Evolutionary conservation across 2,797 vertebrate genomes (phyloP), one percentile per base, ranked within the genome.

Genomic region (Sebastes hopkinsi): DNA sequence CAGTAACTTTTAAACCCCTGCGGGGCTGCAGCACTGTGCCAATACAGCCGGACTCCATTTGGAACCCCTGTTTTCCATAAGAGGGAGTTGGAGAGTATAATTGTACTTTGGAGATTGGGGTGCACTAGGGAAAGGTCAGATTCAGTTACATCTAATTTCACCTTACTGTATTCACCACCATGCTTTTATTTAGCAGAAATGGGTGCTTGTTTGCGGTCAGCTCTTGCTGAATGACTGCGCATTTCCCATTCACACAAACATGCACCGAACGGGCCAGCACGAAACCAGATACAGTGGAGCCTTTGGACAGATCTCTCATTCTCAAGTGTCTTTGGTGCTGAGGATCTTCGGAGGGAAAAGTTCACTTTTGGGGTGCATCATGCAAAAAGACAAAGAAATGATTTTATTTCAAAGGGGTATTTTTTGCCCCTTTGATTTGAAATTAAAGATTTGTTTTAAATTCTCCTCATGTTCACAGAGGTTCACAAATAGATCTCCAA

Each of bases 101-200:
- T 85, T 86, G 81, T 81, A 67, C 69, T 66, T 65, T 56, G 29
- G 62, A 68, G 59, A 22, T 16, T 27, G 38, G 64, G 46, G 75
- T 62, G 61, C 72, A 67, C 59, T 38, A 32, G 22, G 70, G 70
- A 67, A 34, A 38, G 60, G 67, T 86, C 72, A 72, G 83, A 58
- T 91, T 85, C 62, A 67, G 85, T 92, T 91, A 84, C 78, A 78
- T 79, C 75, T 90, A 42, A 88, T 91, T 93, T 86, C 56, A 81
- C 81, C 67, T 69, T n/a, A 16, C 77, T 56, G 76, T 78, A 88
- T 89, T 94, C 86, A 77, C 81, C 76, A 67, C 66, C 85, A 84
- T 86, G 80, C 77, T 80, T 90, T 88, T 83, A 78, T 85, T 67
- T 87, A 77, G 29, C 30, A 72, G 74, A 89, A 85, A 76, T 59